phyloP scores from a whole-genome alignment of 2,888 invertebrate species.

The Drosophila mercatorum region DNA sequence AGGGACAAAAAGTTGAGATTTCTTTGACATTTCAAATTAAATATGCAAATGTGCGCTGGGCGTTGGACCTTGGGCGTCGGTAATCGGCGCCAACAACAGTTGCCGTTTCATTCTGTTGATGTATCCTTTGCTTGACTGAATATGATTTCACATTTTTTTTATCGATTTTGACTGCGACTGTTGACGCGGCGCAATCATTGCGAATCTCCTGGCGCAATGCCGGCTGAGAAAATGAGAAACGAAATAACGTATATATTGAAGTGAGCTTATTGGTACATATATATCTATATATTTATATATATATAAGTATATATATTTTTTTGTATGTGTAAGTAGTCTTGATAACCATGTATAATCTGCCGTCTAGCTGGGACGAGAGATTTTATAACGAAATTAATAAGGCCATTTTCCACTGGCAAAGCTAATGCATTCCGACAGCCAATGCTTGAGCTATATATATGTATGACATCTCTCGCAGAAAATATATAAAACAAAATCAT shows the following conservation, averaged over 20 bases:
- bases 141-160: slow-evolving; percentile 37
- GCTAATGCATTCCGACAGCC: slow-evolving; percentile 25
- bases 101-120: slow-evolving; percentile 44
- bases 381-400: slow-evolving; percentile 44
- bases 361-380: slow-evolving; percentile 8
- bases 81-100: slow-evolving; percentile 42
- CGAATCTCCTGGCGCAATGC: slow-evolving; percentile 16
- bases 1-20: slow-evolving; percentile 23
- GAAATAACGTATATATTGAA: slow-evolving; percentile 31
- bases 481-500: slow-evolving; percentile 13
- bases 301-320: not conserved
- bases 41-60: slow-evolving; percentile 53
- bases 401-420: slow-evolving; percentile 21
- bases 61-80: slow-evolving; percentile 4
- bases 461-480: slow-evolving; percentile 12
- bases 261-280: not conserved
- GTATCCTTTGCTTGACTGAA: slow-evolving; percentile 50
- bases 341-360: slow-evolving; percentile 32
- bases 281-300: not conserved
- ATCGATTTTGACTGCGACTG: slow-evolving; percentile 51
- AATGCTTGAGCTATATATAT: slow-evolving; percentile 31
- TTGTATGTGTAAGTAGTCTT: slow-evolving; percentile 7
- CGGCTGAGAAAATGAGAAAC: slow-evolving; percentile 23
- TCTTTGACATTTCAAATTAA: slow-evolving; percentile 51
- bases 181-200: slow-evolving; percentile 16